Percentiles rank a stretch among this genome's conserved stretches.
Evolutionary conservation across 2,113 vertebrate genomes (phyloP).

Genomic region (Cebus imitator): DNA sequence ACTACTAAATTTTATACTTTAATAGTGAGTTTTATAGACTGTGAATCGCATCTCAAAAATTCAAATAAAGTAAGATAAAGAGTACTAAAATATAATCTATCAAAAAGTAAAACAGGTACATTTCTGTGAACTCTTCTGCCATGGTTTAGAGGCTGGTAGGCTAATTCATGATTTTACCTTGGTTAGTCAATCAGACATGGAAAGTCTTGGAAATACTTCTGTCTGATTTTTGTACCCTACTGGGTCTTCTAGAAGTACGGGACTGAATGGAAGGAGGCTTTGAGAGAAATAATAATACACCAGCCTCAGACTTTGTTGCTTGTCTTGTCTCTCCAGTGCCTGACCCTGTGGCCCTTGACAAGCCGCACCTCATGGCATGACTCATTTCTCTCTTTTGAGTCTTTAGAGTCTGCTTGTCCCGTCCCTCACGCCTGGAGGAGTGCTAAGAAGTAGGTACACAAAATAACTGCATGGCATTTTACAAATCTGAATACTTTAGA

Average conservation of each 20-base stretch:
- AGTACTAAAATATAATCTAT: neutral
- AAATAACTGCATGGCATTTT: neutral
- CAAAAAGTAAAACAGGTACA: neutral
- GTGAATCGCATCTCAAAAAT: neutral
- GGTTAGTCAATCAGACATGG: neutral
- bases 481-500: neutral
- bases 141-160: neutral
- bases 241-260: neutral
- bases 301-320: neutral
- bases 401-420: neutral
- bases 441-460: neutral
- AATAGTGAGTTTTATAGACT: neutral
- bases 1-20: neutral
- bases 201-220: neutral
- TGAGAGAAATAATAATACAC: neutral
- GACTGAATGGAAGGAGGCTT: neutral
- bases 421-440: neutral
- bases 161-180: conserved; percentile 10
- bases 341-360: neutral
- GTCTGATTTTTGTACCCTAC: neutral
- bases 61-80: neutral
- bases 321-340: neutral
- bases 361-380: no score
- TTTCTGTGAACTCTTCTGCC: neutral
- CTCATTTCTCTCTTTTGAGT: neutral